phyloP scores from a whole-genome alignment of 2,113 vertebrate genomes.

The Benitochromis conjunctus region DNA sequence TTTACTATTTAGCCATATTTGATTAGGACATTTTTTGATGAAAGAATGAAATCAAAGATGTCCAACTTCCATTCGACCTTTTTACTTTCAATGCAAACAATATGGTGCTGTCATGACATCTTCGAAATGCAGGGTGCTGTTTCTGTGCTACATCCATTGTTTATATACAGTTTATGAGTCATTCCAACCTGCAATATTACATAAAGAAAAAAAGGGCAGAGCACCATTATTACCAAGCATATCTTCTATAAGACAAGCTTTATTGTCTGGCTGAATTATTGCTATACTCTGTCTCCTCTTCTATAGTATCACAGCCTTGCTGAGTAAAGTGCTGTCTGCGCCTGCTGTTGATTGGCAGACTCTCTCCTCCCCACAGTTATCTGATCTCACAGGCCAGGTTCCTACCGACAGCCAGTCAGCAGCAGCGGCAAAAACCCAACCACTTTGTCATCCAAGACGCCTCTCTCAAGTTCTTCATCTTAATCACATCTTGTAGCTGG shows the following conservation, averaged over 20 bases:
- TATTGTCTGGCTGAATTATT: background rate
- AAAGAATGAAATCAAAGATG: background rate
- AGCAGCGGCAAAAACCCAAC: background rate
- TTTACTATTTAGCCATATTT: background rate
- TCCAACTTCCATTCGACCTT: background rate
- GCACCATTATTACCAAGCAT: background rate
- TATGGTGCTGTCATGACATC: background rate
- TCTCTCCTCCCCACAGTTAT: constrained; percentile 43
- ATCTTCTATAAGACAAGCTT: background rate
- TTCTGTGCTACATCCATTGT: background rate
- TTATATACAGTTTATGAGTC: background rate
- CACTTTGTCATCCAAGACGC: constrained; percentile 48
- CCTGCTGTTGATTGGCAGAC: constrained; percentile 49
- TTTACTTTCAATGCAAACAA: no score
- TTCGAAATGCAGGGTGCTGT: background rate
- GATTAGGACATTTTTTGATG: background rate
- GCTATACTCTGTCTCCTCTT: background rate
- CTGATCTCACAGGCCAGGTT: constrained; percentile 37
- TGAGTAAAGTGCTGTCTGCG: background rate
- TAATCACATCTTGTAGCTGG: constrained; percentile 51
- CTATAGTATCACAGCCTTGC: background rate
- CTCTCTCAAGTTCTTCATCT: constrained; percentile 49
- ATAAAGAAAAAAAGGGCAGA: background rate
- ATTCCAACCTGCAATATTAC: background rate
- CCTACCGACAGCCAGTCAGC: constrained; percentile 49